A percentile compares a stretch with the other conserved stretches of the same genome.
These are phyloP conservation scores for Ruditapes philippinarum DNA, from an alignment of 1,140 invertebrate species.

Conservation along the genomic window DNA sequence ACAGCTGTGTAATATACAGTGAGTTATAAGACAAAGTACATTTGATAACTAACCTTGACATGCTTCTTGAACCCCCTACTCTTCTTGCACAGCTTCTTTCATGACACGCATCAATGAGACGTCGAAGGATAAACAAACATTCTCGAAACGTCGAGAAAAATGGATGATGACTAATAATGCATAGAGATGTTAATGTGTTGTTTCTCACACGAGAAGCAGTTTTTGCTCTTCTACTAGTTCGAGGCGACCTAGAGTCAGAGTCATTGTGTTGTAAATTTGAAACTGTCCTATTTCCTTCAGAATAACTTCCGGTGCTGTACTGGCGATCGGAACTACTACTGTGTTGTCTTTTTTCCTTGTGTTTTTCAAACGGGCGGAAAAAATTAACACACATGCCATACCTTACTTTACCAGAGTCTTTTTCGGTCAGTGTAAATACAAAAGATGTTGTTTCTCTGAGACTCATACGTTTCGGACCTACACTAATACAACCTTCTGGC, in stretches of 20 bases:
- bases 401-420: conserved; percentile 96
- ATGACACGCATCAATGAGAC: conserved; percentile 98
- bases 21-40: no score
- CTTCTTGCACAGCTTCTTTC: conserved; percentile 95
- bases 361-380: conserved; percentile 94
- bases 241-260: conserved; percentile 87
- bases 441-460: conserved; percentile 96
- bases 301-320: conserved; percentile 56
- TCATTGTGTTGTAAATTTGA: conserved; percentile 89
- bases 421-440: conserved; percentile 99
- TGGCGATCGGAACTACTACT: conserved; percentile 37
- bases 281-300: conserved; percentile 68
- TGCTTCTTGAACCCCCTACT: conserved; percentile 95
- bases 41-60: conserved; percentile 90
- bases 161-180: conserved; percentile 99
- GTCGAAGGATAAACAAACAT: conserved; percentile 97
- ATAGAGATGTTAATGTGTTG: conserved; percentile 97
- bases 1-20: no score
- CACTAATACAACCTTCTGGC: conserved; percentile 98
- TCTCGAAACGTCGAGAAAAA: conserved; percentile 99
- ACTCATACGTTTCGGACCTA: conserved; percentile 92
- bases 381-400: conserved; percentile 99
- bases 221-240: conserved; percentile 80
- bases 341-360: conserved; percentile 54
- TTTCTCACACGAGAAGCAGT: conserved; percentile 82